Evolutionary conservation across 2,113 vertebrate genomes (phyloP).

Genomic region (Ammodytes dubius): DNA sequence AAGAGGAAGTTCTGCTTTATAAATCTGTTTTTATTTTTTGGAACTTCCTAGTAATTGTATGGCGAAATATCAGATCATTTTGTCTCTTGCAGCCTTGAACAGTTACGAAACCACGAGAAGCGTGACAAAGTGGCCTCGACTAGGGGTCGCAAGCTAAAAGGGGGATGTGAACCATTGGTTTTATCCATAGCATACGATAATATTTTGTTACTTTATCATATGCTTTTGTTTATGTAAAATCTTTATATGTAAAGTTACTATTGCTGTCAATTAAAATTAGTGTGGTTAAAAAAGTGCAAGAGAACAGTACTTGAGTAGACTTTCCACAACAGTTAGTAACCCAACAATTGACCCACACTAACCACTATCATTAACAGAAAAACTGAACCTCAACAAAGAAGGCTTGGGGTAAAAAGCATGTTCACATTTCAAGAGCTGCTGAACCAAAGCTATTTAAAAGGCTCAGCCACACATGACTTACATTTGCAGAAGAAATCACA

Average conservation of each 20-base stretch:
- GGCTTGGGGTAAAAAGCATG: not conserved
- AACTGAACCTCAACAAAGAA: not conserved
- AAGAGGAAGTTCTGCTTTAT: not conserved
- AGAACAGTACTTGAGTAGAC: not conserved
- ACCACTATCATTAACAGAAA: not conserved
- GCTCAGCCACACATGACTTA: not conserved
- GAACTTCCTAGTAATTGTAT: not conserved
- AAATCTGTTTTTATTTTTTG: not conserved
- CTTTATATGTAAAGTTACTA: not conserved
- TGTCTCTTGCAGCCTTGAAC: not conserved
- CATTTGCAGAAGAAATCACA: conserved; percentile 12
- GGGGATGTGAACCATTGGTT: not conserved
- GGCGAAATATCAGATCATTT: not conserved
- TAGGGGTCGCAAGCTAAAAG: not conserved
- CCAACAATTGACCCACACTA: not conserved
- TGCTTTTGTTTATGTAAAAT: not conserved
- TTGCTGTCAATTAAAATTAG: not conserved
- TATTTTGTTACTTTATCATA: not conserved
- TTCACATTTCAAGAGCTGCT: not conserved
- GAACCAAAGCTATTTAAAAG: conserved; percentile 17
- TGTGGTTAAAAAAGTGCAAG: not conserved
- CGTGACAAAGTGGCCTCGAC: not conserved
- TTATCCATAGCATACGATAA: not conserved
- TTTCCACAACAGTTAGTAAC: not conserved
- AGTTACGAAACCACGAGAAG: conserved; percentile 2